A percentile compares a stretch with the other conserved stretches of the same genome.
These are phyloP conservation scores for Tiphia femorata DNA, from an alignment of 2,888 invertebrate genomes.

Conservation along the genomic window DNA sequence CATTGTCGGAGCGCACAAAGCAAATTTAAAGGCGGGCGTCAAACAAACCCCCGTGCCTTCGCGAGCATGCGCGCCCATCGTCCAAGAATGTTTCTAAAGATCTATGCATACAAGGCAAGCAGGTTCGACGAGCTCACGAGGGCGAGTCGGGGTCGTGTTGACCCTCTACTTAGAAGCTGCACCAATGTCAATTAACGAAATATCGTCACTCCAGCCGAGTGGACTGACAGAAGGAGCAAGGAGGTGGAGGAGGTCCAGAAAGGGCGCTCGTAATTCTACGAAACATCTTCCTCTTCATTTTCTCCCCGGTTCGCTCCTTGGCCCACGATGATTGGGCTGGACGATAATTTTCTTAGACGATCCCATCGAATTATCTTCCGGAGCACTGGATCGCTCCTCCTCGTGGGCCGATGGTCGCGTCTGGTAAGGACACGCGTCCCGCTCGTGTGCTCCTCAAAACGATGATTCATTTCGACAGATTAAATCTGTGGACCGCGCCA, in stretches of 20 bases:
- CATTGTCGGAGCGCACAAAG: slow-evolving; percentile 21
- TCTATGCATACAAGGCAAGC: slow-evolving; percentile 14
- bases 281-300: too few relatives aligned
- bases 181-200: background rate
- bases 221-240: background rate
- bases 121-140: background rate
- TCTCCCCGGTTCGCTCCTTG: too few relatives aligned
- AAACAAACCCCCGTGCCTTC: slow-evolving; percentile 19
- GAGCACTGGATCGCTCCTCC: background rate
- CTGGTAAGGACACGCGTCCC: slow-evolving; percentile 9
- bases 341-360: too few relatives aligned
- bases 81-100: slow-evolving; percentile 14
- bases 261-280: too few relatives aligned
- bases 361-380: background rate
- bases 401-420: slow-evolving; percentile 8
- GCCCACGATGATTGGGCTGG: too few relatives aligned
- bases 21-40: slow-evolving; percentile 21
- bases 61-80: too few relatives aligned
- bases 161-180: background rate
- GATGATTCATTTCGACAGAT: slow-evolving; percentile 44
- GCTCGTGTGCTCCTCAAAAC: slow-evolving; percentile 21
- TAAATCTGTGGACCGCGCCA: slow-evolving; percentile 38
- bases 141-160: background rate
- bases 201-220: background rate
- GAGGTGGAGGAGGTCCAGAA: too few relatives aligned